These are phyloP conservation scores for Penaeus monodon DNA, from an alignment of 2,888 invertebrate genomes.

Conservation along the genomic window DNA sequence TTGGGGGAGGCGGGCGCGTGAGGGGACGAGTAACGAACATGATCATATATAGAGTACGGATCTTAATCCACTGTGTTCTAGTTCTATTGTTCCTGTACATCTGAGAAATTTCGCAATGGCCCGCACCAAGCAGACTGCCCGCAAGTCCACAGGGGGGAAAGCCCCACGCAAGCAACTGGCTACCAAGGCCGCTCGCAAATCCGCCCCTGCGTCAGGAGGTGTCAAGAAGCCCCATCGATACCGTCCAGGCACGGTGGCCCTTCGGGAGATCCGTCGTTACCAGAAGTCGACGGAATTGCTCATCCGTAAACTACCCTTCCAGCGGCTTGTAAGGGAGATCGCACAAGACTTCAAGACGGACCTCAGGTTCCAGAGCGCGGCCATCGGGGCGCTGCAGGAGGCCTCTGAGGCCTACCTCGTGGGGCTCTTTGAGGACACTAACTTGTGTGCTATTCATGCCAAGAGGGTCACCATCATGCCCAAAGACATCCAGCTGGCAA, in stretches of 20 bases:
- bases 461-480: constrained; percentile 98
- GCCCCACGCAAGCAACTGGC: constrained; percentile 90
- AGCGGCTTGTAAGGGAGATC: constrained; percentile 71
- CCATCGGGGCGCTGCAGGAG: constrained; percentile 91
- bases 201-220: constrained; percentile 93
- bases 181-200: constrained; percentile 82
- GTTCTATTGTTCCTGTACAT: too few species aligned
- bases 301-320: constrained; percentile 88
- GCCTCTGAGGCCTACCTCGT: constrained; percentile 92
- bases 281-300: constrained; percentile 79
- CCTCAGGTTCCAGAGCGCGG: constrained; percentile 93
- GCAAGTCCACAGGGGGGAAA: constrained; percentile 85
- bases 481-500: constrained; percentile 95
- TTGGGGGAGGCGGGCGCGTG: too few species aligned
- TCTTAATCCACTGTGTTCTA: too few species aligned
- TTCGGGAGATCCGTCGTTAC: constrained; percentile 95
- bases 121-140: constrained; percentile 86
- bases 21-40: too few species aligned
- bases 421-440: constrained; percentile 96
- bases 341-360: constrained; percentile 98
- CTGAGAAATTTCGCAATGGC: constrained; percentile 77
- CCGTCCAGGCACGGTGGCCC: constrained; percentile 93
- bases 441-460: constrained; percentile 96
- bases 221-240: constrained; percentile 94
- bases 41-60: too few species aligned